These are phyloP conservation scores for Choloepus didactylus DNA, from an alignment of 2,797 vertebrate genomes.

Conservation along the genomic window DNA sequence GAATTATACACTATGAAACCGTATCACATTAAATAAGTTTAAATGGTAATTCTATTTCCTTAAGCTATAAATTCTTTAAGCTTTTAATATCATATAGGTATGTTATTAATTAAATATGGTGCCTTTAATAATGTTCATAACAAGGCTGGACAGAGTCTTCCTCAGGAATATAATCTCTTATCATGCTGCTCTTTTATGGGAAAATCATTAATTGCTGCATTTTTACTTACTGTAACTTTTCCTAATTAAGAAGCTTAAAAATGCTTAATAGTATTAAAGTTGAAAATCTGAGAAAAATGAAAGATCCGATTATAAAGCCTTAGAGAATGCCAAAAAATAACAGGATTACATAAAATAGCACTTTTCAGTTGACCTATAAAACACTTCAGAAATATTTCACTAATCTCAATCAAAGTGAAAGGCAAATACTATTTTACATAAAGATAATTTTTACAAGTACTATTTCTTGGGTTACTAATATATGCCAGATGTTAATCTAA, in stretches of 20 bases:
- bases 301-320: constrained; percentile 12
- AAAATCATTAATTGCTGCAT: background rate
- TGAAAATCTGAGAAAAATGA: background rate
- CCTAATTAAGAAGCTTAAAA: background rate
- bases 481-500: background rate
- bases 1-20: background rate
- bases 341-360: background rate
- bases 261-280: background rate
- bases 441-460: constrained; percentile 6
- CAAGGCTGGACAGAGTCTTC: background rate
- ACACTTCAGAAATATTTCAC: constrained; percentile 32
- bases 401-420: constrained; percentile 10
- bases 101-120: background rate
- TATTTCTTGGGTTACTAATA: background rate
- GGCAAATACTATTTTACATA: constrained; percentile 28
- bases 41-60: background rate
- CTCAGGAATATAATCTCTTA: constrained; percentile 17
- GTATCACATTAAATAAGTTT: background rate
- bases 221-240: constrained; percentile 26
- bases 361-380: constrained; percentile 32
- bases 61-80: background rate
- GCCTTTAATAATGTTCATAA: background rate
- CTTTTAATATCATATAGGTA: background rate
- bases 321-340: background rate
- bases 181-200: background rate